A percentile compares a stretch with the other conserved stretches of the same genome.
Conservation (phyloP, 2,113 vertebrate genomes). For the Gnathonemus echidnorhynchus region DNA sequence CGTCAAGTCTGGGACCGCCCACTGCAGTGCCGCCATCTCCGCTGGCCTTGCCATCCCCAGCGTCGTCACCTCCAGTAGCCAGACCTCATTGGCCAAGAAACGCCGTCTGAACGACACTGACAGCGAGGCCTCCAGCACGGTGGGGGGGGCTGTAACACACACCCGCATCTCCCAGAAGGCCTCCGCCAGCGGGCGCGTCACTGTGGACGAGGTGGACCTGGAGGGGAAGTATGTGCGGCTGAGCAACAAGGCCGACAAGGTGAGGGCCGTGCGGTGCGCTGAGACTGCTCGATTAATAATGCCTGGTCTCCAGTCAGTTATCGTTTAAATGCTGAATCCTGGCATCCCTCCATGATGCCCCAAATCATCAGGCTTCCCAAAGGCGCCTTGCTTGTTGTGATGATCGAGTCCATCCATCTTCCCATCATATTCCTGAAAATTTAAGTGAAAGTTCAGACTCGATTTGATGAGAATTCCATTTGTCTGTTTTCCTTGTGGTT, state of each 20-base stretch:
- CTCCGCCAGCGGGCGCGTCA: conserved; percentile 81
- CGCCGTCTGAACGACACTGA: conserved; percentile 72
- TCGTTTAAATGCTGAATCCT: neutral
- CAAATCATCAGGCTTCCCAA: neutral
- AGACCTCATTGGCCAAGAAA: conserved; percentile 65
- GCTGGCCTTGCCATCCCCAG: neutral
- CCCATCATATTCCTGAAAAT: neutral
- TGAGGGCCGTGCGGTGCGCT: conserved; percentile 35
- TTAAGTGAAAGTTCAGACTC: neutral
- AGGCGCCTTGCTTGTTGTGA: neutral
- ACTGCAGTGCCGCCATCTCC: neutral
- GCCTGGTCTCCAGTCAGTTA: neutral
- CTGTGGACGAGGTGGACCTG: conserved; percentile 84
- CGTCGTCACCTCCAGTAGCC: conserved; percentile 30
- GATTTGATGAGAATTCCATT: neutral
- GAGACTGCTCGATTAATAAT: neutral
- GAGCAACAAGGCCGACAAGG: conserved; percentile 87
- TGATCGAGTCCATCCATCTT: neutral
- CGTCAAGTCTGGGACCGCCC: neutral
- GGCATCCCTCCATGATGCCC: neutral
- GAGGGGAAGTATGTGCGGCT: conserved; percentile 87
- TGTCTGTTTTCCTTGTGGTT: neutral
- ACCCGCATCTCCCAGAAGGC: conserved; percentile 83
- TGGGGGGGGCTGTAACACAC: conserved; percentile 55
- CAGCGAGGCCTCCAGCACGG: conserved; percentile 56